Conservation (phyloP, 2,888 invertebrate species). For the Empis stercorea region DNA sequence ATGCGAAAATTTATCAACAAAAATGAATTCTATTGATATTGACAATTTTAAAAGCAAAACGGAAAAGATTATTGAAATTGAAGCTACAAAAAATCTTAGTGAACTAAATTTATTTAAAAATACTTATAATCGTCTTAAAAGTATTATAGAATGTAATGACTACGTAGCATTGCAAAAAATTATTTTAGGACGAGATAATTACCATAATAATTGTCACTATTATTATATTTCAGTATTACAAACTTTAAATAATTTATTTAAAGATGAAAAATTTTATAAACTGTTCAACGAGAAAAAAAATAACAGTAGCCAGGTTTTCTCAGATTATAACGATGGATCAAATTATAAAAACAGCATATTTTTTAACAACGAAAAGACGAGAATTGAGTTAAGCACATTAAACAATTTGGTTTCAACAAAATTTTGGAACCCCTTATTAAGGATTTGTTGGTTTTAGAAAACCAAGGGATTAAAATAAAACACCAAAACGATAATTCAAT, state of each 20-base stretch:
- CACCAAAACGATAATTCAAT: no score
- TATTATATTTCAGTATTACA: constrained; percentile 9
- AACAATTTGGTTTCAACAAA: constrained; percentile 16
- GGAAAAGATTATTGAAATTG: no score
- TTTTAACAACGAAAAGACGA: constrained; percentile 5
- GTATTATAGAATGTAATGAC: no score
- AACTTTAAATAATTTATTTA: constrained; percentile 5
- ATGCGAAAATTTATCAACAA: no score
- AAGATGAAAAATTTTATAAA: constrained; percentile 5
- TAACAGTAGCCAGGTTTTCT: background rate
- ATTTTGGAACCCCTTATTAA: constrained; percentile 15
- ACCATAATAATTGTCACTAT: constrained; percentile 7
- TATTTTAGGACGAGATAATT: constrained; percentile 3
- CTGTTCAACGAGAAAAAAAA: background rate
- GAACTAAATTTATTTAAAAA: no score
- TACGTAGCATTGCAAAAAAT: constrained; percentile 5
- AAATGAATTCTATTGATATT: no score
- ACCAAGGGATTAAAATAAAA: no score
- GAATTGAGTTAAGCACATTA: constrained; percentile 13
- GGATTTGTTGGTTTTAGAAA: constrained; percentile 18
- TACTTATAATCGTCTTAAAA: no score
- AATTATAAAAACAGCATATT: constrained; percentile 10
- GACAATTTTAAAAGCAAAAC: no score
- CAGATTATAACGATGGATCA: constrained; percentile 7
- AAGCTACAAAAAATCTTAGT: no score